Base-by-base conservation (phyloP, 2,888 invertebrate genomes). In the Chaitophorus viminalis region DNA sequence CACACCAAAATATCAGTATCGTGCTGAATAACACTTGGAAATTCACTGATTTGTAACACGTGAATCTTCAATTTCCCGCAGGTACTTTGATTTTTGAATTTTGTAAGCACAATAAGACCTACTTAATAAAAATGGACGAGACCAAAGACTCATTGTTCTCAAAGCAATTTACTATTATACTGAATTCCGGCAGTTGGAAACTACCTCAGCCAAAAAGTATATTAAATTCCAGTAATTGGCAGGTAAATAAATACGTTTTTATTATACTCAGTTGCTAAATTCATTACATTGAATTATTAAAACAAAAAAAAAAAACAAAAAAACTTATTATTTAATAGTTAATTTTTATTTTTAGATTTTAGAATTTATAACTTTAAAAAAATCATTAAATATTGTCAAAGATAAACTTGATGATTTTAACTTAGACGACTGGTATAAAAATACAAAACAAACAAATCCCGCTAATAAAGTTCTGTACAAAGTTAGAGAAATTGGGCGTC, bases 341-440 rank as follows among this genome's bases (percentile, higher is more conserved):
- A 11, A 9, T 31, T 72, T 72, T 31, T 86, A 33, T 86, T 86
- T 86, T 78, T 33, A 86, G 86, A 14, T 86, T 39, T 79, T 79
- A 60, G 86, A 86, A 72, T 86, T 86, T 79, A 60, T 86, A 31
- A 6, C 21, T n/a, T n/a, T n/a, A n/a, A n/a, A n/a, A n/a, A n/a
- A n/a, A n/a, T n/a, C n/a, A n/a, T n/a, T n/a, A n/a, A n/a, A n/a
- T n/a, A n/a, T n/a, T n/a, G n/a, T n/a, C n/a, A n/a, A n/a, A n/a
- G n/a, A n/a, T n/a, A n/a, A 94, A 90, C 92, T 98, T 79, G 96
- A 96, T 91, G 93, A 95, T 91, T 96, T 95, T 90, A 94, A 95
- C 89, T 93, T 96, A 78, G 93, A 94, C 77, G 93, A 94, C 89
- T 99, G 99, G 99, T 95, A 96, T 89, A 91, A 92, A 65, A 98